Evolutionary conservation across 1,140 invertebrate species (phyloP), one percentile per base, ranked within the genome.

Genomic region (Drosophila kurseongensis): DNA sequence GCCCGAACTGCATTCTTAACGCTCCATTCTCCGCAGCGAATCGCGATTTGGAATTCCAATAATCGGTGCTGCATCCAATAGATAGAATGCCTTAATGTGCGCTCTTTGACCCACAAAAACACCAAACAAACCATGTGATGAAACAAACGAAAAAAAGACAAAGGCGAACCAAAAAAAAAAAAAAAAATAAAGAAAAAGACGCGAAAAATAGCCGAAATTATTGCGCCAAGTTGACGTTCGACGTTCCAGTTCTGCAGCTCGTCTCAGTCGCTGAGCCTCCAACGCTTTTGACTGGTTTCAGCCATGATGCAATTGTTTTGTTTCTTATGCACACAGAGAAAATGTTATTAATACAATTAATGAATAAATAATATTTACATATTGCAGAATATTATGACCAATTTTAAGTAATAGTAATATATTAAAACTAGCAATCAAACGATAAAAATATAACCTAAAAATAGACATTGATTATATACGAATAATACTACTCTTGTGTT

Each of bases 231-330:
- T 78, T 81, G 73, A 80, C 60, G 62, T 68, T 66, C 47, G 65
- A 60, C 65, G 79, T 83, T 83, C 76, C 80, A 83, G 80, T 83
- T 83, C 80, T 83, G 56, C 75, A 60, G 54, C 38, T 45, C 66
- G 38, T 69, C 66, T 67, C 66, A 42, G 29, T 68, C 32, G 27
- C 35, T 72, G 44, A 50, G 32, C 38, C 68, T 51, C 68, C 38
- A 36, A 67, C 67, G 66, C 69, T 72, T 72, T 73, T 66, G 80
- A 79, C 80, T 83, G 80, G 65, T 84, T 83, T 71, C 45, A 59
- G 69, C 45, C 80, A 71, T 82, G 80, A 82, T 82, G 80, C 80
- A 82, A 82, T 79, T 82, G 57, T 74, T 82, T 55, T 67, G 47
- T 45, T 55, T 54, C 18, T 55, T 18, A 16, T 36, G 9, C 65